These are phyloP conservation scores for Limnothrissa miodon DNA, from an alignment of 2,113 vertebrate species.

Conservation along the genomic window DNA sequence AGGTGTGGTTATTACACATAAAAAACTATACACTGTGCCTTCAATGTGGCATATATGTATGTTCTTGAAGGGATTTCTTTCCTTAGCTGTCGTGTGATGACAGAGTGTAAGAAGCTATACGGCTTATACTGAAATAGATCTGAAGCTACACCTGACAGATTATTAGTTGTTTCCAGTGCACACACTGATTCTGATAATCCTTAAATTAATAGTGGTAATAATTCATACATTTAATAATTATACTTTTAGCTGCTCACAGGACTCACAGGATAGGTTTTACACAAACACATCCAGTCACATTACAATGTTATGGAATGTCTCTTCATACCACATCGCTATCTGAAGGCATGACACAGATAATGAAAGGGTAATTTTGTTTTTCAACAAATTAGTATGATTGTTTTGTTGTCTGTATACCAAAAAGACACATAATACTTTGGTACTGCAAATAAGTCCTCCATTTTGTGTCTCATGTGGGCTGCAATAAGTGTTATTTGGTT, in stretches of 20 bases:
- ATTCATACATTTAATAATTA: background rate
- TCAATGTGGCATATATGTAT: background rate
- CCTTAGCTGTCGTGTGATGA: background rate
- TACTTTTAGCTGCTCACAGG: background rate
- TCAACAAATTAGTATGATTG: too few species aligned
- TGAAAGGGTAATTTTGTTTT: background rate
- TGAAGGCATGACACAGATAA: background rate
- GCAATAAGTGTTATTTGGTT: background rate
- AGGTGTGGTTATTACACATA: too few species aligned
- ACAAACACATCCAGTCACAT: background rate
- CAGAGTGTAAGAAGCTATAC: slow-evolving; percentile 48
- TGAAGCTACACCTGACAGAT: slow-evolving; percentile 56
- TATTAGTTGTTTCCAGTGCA: slow-evolving; percentile 61
- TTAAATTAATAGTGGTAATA: background rate
- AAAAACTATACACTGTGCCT: background rate
- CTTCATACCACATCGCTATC: background rate
- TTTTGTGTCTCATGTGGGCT: background rate
- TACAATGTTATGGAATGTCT: background rate
- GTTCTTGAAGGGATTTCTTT: slow-evolving; percentile 23
- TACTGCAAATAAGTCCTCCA: background rate
- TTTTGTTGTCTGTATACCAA: too few species aligned
- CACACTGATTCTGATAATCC: slow-evolving; percentile 41
- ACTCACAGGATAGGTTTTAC: background rate
- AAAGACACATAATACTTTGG: background rate
- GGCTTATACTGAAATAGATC: slow-evolving; percentile 69